phyloP scores from a whole-genome alignment of 2,888 invertebrate genomes.

The Drosophila diplacantha region DNA sequence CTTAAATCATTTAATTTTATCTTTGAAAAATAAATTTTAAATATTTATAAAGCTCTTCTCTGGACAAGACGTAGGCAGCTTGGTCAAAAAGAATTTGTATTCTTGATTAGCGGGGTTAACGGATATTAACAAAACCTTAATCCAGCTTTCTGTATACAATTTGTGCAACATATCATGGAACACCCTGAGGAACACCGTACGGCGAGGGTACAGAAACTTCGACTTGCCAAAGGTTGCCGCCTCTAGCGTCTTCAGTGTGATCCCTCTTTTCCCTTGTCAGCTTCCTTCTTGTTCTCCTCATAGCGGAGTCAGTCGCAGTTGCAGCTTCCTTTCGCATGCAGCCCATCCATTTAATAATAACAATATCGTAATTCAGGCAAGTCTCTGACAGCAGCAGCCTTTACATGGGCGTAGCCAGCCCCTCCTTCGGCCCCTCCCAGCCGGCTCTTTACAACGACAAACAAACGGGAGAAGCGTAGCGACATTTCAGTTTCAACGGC shows the following conservation, averaged over 20 bases:
- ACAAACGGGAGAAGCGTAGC: constrained; percentile 50
- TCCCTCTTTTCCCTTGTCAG: neutral
- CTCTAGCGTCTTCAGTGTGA: constrained; percentile 1
- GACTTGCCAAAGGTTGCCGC: neutral
- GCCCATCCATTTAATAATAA: constrained; percentile 74
- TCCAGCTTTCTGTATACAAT: too few species aligned
- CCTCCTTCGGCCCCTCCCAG: constrained; percentile 11
- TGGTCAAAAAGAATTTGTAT: too few species aligned
- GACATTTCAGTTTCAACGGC: constrained; percentile 77
- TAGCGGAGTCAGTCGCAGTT: constrained; percentile 23
- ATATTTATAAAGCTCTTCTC: neutral
- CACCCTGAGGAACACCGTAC: too few species aligned
- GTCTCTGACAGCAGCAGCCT: constrained; percentile 58
- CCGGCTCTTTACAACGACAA: constrained; percentile 17
- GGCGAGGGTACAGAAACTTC: neutral
- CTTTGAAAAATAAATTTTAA: neutral
- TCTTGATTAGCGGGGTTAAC: too few species aligned
- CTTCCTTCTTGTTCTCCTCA: constrained; percentile 1
- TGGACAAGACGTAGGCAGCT: too few species aligned
- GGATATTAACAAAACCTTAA: too few species aligned
- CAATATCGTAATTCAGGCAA: constrained; percentile 75
- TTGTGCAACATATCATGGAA: neutral
- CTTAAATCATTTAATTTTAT: neutral
- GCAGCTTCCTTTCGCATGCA: constrained; percentile 36
- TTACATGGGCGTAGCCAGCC: constrained; percentile 48